Evolutionary conservation across 2,113 vertebrate species (phyloP).

Genomic region (Python bivittatus): DNA sequence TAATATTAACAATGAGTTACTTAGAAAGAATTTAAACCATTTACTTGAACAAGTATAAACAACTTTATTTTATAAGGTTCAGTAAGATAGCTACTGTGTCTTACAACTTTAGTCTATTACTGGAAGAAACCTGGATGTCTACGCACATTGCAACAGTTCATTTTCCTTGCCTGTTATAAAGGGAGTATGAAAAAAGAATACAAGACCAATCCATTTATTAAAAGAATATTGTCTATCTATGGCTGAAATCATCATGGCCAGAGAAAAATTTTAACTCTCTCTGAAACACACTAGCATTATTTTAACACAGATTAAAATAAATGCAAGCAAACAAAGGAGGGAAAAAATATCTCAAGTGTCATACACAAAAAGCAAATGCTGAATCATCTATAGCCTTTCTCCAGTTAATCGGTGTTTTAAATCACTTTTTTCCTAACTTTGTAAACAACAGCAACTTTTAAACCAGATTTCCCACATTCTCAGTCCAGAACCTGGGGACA

Average conservation of each 20-base stretch:
- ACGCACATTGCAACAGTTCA: neutral
- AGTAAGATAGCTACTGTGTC: neutral
- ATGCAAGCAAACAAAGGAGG: neutral
- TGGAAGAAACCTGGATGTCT: neutral
- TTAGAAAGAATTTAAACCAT: neutral
- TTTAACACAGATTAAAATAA: neutral
- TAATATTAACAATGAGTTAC: neutral
- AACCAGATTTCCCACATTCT: too few species aligned
- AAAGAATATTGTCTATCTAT: too few species aligned
- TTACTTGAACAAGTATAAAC: neutral
- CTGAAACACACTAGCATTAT: neutral
- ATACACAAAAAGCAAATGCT: neutral
- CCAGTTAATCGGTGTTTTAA: neutral
- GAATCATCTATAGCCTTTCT: neutral
- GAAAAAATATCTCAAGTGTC: neutral
- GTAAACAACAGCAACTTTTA: neutral
- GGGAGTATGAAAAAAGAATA: neutral
- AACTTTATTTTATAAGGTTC: neutral
- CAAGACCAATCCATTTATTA: neutral
- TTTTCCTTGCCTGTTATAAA: neutral
- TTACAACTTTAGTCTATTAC: neutral
- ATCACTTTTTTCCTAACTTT: neutral
- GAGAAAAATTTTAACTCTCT: neutral
- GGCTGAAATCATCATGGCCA: neutral
- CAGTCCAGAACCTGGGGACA: neutral